Evolutionary conservation across 2,888 invertebrate genomes (phyloP), one percentile per base, ranked within the genome.

Genomic region (Campoplex capitator): DNA sequence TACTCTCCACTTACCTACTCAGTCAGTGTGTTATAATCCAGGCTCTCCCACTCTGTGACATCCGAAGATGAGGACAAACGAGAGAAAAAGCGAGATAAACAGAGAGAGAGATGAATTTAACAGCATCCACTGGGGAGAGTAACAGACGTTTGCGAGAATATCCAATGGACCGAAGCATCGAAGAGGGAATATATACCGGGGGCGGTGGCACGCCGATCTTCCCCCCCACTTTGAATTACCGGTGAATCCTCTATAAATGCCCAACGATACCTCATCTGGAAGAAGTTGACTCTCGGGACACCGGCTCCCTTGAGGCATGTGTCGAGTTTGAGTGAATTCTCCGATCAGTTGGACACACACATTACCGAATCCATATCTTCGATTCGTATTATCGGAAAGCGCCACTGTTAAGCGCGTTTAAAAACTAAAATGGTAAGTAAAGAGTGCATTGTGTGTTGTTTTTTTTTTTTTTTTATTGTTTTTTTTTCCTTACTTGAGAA

Each of bases 241-340:
- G 91, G 91, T 92, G 93, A 94, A 94, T 94, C 94, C 94, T 62
- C 62, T 94, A 94, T 94, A 94, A 94, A 94, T 94, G 94, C 93
- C 92, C 92, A 91, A 92, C 91, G 92, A 91, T 90, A 83, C 89
- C 89, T 83, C 89, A 88, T 89, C 88, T 89, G 86, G 90, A 89
- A 92, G 91, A 92, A 92, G 92, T 93, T 92, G 83, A 90, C 88
- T 90, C 91, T 87, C 91, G 92, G 92, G 92, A 91, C 91, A 89
- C 89, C 89, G 88, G 90, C 86, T 91, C 92, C 92, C 92, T 90
- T 88, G 93, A 92, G 92, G 89, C 90, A 93, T 93, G 93, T 90
- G 91, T 92, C 88, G 90, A 91, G 90, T 90, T 92, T 92, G 88
- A 91, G 91, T 90, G 91, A 32, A 54, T 81, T 71, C 13, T n/a